Evolutionary conservation across 2,113 vertebrate species (phyloP).

Genomic region (Cygnus atratus): DNA sequence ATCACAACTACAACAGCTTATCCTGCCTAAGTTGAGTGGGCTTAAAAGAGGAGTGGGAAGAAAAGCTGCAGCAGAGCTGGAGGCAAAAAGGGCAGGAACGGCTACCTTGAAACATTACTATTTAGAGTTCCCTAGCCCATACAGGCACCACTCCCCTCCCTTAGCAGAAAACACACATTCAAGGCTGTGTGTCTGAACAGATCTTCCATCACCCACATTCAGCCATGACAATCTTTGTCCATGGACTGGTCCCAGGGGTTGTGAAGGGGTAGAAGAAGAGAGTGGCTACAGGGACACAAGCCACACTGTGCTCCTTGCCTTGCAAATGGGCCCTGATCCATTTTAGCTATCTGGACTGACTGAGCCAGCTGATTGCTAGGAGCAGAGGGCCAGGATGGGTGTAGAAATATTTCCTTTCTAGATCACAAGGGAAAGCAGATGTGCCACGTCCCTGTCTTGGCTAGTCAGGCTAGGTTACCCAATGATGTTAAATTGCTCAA

Average conservation of each 20-base stretch:
- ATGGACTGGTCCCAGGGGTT: not conserved
- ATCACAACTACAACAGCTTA: slow-evolving; percentile 17
- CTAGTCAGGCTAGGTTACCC: slow-evolving; percentile 6
- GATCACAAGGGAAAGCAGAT: not conserved
- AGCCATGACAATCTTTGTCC: not conserved
- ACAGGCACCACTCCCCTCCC: not conserved
- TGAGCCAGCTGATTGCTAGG: not conserved
- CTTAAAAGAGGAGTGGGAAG: slow-evolving; percentile 39
- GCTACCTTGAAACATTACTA: slow-evolving; percentile 39
- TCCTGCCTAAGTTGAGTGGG: slow-evolving; percentile 35
- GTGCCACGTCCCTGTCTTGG: not conserved
- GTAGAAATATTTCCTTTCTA: not conserved
- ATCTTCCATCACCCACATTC: slow-evolving; percentile 2
- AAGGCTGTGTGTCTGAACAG: not conserved
- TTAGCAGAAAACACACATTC: slow-evolving; percentile 7
- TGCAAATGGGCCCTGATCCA: not conserved
- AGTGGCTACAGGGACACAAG: not conserved
- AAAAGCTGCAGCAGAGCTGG: slow-evolving; percentile 28
- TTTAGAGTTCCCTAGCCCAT: slow-evolving; percentile 20
- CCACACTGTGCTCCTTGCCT: not conserved
- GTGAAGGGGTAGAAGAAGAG: not conserved
- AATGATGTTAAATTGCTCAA: slow-evolving; percentile 32
- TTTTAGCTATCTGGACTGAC: not conserved
- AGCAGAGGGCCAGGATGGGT: not conserved
- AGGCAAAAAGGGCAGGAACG: slow-evolving; percentile 47